Conservation (phyloP, 2,113 vertebrate genomes). For the Podarcis raffonei region DNA sequence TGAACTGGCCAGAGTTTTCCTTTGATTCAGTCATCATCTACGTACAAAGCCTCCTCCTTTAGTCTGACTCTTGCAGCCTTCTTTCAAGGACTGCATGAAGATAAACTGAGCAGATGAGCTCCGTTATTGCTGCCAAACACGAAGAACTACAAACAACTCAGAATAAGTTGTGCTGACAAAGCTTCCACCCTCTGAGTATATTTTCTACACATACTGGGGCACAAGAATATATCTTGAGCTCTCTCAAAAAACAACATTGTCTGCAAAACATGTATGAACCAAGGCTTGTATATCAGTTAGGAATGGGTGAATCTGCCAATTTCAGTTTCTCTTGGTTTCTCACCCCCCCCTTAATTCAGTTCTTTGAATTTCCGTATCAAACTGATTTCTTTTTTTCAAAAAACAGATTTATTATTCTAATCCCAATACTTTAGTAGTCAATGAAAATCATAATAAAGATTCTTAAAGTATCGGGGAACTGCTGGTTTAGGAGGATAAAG, state of each 20-base stretch:
- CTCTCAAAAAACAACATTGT: no score
- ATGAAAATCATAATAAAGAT: neutral
- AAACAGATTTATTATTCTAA: neutral
- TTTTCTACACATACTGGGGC: neutral
- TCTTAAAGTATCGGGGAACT: neutral
- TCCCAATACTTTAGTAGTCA: neutral
- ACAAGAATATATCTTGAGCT: neutral
- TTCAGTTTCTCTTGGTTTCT: no score
- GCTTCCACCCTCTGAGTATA: no score
- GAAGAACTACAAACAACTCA: neutral
- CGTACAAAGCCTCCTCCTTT: neutral
- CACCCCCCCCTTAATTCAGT: no score
- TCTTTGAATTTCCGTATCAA: no score
- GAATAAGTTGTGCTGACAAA: neutral
- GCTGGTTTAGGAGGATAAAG: neutral
- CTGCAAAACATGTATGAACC: no score
- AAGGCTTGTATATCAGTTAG: no score
- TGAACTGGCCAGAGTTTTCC: neutral
- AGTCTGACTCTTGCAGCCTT: neutral
- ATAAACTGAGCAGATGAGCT: neutral
- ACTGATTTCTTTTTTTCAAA: no score
- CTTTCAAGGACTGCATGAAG: neutral
- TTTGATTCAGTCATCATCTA: neutral
- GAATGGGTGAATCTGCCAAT: no score
- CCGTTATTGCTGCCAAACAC: neutral